Evolutionary conservation across 2,888 invertebrate genomes (phyloP).

Genomic region (Elmis aenea): DNA sequence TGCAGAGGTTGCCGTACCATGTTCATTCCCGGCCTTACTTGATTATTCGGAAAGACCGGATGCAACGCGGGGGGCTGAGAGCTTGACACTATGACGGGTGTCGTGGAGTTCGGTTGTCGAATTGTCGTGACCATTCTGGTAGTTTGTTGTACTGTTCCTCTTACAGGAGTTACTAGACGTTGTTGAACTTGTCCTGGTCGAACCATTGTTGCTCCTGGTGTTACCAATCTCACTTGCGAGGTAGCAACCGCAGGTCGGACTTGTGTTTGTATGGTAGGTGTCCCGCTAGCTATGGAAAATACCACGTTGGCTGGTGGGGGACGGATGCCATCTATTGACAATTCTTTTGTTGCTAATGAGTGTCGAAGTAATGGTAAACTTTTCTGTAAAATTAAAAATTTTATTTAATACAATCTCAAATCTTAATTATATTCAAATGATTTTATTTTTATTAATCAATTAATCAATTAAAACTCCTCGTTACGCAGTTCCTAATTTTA

Average conservation of each 20-base stretch:
- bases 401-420: conserved; percentile 8
- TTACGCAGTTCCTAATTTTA: too few relatives aligned
- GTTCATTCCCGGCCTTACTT: conserved; percentile 30
- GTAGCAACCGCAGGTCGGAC: conserved; percentile 50
- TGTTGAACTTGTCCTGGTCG: conserved; percentile 53
- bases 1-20: conserved; percentile 37
- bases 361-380: conserved; percentile 89
- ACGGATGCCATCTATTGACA: conserved; percentile 91
- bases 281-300: conserved; percentile 50
- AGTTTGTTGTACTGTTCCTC: conserved; percentile 37
- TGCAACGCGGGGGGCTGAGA: conserved; percentile 47
- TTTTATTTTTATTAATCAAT: not conserved
- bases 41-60: conserved; percentile 40
- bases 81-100: conserved; percentile 40
- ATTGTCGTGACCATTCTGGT: conserved; percentile 43
- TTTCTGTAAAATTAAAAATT: conserved; percentile 61
- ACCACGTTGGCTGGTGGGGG: conserved; percentile 76
- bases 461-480: too few relatives aligned
- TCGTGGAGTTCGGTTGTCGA: conserved; percentile 36
- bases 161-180: conserved; percentile 50
- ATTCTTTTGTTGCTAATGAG: conserved; percentile 82
- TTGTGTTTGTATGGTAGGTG: conserved; percentile 44
- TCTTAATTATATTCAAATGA: not conserved
- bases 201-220: conserved; percentile 48
- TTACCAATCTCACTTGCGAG: conserved; percentile 60